These are phyloP conservation scores for Seriola aureovittata DNA, from an alignment of 2,113 vertebrate genomes.

Conservation along the genomic window DNA sequence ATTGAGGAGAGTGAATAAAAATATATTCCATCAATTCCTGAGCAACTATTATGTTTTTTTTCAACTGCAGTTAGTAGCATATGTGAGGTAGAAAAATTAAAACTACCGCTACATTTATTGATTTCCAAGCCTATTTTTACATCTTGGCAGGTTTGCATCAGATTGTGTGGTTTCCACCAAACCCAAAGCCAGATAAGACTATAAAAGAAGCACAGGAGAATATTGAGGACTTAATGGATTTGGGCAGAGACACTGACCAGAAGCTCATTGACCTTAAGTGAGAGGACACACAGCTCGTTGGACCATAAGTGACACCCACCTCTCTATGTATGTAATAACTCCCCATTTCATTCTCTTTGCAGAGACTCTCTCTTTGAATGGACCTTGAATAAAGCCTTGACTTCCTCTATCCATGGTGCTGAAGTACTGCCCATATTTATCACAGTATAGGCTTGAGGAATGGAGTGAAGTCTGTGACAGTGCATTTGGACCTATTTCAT, in stretches of 20 bases:
- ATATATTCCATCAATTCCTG: conserved; percentile 22
- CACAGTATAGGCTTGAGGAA: conserved; percentile 11
- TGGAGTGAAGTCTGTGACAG: conserved; percentile 26
- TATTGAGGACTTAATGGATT: conserved; percentile 58
- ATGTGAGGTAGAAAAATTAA: conserved; percentile 16
- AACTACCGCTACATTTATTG: neutral
- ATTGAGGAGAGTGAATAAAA: conserved; percentile 43
- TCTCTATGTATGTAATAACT: conserved; percentile 37
- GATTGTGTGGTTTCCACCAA: neutral
- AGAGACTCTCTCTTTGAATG: conserved; percentile 34
- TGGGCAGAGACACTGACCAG: conserved; percentile 32
- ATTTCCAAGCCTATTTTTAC: conserved; percentile 8
- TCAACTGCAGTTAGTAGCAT: conserved; percentile 19
- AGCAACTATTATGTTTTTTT: conserved; percentile 41
- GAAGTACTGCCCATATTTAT: neutral
- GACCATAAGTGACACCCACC: conserved; percentile 41
- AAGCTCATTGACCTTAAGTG: conserved; percentile 48
- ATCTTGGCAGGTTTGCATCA: conserved; percentile 22
- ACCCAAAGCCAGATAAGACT: conserved; percentile 10
- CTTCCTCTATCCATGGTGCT: conserved; percentile 45
- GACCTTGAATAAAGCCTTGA: conserved; percentile 39
- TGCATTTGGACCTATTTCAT: conserved; percentile 46
- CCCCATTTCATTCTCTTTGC: conserved; percentile 41
- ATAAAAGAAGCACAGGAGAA: conserved; percentile 21
- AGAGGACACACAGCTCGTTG: conserved; percentile 39